These are phyloP conservation scores for Drosophila pallidifrons DNA, from an alignment of 1,140 invertebrate genomes.

Conservation along the genomic window DNA sequence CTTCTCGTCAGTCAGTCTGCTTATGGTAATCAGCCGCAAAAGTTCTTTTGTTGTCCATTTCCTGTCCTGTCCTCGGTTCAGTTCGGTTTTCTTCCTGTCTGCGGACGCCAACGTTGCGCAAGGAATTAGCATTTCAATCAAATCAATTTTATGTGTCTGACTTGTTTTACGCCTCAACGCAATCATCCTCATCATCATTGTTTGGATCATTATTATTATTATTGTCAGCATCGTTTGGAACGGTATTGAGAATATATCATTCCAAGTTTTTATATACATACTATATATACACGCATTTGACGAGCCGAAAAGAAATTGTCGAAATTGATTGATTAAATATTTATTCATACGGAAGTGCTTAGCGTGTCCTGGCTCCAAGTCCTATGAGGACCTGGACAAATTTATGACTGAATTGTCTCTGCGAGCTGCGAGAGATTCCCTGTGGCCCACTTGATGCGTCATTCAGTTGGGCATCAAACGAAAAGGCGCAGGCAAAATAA, in stretches of 20 bases:
- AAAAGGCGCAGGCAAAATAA: not conserved
- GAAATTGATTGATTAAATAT: conserved; percentile 82
- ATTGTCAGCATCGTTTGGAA: conserved; percentile 6
- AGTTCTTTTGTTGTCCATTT: conserved; percentile 48
- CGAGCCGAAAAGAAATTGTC: conserved; percentile 66
- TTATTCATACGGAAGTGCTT: conserved; percentile 78
- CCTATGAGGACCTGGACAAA: conserved; percentile 11
- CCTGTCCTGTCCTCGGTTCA: not conserved
- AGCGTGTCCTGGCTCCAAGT: conserved; percentile 36
- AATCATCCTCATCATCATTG: conserved; percentile 37
- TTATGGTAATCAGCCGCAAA: conserved; percentile 44
- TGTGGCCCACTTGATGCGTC: conserved; percentile 19
- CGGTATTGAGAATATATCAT: conserved; percentile 57
- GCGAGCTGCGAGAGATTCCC: conserved; percentile 6
- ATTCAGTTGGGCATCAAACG: conserved; percentile 23
- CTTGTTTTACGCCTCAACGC: conserved; percentile 71
- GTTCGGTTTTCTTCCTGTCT: not conserved
- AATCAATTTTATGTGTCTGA: conserved; percentile 80
- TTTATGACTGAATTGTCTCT: conserved; percentile 46
- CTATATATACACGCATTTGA: conserved; percentile 47
- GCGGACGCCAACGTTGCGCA: not conserved
- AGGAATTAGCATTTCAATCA: conserved; percentile 81
- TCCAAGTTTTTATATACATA: conserved; percentile 45
- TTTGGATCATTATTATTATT: conserved; percentile 40
- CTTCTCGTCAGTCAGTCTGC: conserved; percentile 5